Evolutionary conservation across 2,113 vertebrate species (phyloP).

Genomic region (Heterotis niloticus): DNA sequence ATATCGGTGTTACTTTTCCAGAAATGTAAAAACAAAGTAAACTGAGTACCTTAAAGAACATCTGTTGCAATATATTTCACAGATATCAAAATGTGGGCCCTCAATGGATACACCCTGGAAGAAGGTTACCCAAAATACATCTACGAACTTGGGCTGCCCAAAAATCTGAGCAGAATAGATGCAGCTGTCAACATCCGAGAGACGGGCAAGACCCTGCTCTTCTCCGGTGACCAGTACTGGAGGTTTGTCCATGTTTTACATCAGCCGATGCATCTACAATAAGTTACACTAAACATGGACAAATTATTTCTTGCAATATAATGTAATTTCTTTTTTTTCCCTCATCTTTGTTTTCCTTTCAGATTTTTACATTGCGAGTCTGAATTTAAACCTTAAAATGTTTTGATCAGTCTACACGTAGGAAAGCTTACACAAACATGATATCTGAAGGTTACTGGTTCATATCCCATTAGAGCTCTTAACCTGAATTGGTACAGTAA

Average conservation of each 20-base stretch:
- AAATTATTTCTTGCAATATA: too few species aligned
- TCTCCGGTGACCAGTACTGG: constrained; percentile 83
- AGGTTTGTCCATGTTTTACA: constrained; percentile 63
- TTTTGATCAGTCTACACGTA: too few species aligned
- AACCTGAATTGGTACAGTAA: too few species aligned
- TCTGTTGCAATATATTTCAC: constrained; percentile 24
- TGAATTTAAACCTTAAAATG: too few species aligned
- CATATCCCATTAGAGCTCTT: background rate
- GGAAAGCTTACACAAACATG: too few species aligned
- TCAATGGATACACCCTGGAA: constrained; percentile 82
- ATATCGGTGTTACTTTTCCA: background rate
- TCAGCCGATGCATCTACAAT: too few species aligned
- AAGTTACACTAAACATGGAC: too few species aligned
- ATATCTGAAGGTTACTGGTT: background rate
- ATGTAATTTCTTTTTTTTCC: too few species aligned
- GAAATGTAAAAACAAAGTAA: background rate
- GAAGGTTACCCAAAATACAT: constrained; percentile 88
- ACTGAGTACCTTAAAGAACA: background rate
- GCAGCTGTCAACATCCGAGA: constrained; percentile 77
- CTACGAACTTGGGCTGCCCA: constrained; percentile 82
- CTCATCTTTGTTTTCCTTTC: too few species aligned
- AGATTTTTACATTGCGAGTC: too few species aligned
- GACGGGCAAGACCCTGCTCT: constrained; percentile 82
- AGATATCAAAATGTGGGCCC: constrained; percentile 89
- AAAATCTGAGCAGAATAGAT: constrained; percentile 75